A percentile compares a stretch with the other conserved stretches of the same genome.
These are phyloP conservation scores for Elaphurus davidianus DNA, from an alignment of 2,113 vertebrate genomes.

Conservation along the genomic window DNA sequence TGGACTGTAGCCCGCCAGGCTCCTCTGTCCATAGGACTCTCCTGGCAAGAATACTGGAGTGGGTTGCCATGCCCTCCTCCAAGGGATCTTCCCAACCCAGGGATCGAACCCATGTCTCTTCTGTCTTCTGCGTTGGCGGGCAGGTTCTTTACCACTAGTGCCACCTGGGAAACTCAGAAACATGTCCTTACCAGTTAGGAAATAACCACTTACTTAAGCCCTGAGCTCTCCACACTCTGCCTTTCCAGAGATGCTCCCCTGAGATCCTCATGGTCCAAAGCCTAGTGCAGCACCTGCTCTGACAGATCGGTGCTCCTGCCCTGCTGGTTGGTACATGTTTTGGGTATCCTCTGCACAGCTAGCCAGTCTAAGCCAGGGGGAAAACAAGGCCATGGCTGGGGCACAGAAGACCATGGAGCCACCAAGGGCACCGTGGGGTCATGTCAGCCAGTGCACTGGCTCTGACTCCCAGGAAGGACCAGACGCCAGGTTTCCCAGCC, in stretches of 20 bases:
- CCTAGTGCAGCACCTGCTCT: background rate
- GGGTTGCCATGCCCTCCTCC: background rate
- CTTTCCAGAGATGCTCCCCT: background rate
- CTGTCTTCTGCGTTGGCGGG: background rate
- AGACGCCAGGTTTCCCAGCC: background rate
- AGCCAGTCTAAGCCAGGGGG: background rate
- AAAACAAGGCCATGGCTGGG: background rate
- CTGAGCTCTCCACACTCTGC: background rate
- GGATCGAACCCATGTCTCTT: background rate
- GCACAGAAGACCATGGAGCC: background rate
- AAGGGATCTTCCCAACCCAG: background rate
- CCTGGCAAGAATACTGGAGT: background rate
- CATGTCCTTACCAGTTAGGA: background rate
- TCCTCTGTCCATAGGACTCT: background rate
- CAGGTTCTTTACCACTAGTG: background rate
- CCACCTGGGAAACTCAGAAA: background rate
- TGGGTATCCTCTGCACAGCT: background rate
- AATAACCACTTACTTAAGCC: too few species aligned
- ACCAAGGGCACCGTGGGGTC: background rate
- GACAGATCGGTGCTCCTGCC: rapidly evolving
- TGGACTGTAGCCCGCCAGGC: background rate
- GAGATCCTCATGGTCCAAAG: background rate
- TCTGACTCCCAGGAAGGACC: background rate
- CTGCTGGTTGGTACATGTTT: background rate
- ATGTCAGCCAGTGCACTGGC: background rate